A percentile compares a stretch with the other conserved stretches of the same genome.
These are phyloP conservation scores for Xanthia icteritia DNA, from an alignment of 2,888 invertebrate genomes.

Conservation along the genomic window DNA sequence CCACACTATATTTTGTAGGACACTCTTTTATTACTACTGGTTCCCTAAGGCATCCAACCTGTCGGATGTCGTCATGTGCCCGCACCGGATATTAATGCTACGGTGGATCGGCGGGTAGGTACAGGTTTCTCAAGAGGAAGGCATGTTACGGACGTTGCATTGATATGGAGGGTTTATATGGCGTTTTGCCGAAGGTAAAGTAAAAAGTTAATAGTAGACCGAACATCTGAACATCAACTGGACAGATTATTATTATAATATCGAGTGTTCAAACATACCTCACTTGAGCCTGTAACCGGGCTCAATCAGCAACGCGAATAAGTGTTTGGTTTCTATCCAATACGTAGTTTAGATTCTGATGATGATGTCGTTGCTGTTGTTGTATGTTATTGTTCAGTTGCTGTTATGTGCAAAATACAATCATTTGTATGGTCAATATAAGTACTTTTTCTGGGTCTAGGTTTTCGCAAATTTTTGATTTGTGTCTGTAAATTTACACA, in stretches of 20 bases:
- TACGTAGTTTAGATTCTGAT: background rate
- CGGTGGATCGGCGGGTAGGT: background rate
- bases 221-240: background rate
- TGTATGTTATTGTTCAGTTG: background rate
- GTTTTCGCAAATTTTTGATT: background rate
- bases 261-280: background rate
- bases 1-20: background rate
- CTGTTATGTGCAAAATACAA: too few species aligned
- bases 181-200: background rate
- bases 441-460: too few species aligned
- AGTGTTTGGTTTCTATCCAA: background rate
- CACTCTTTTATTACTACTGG: background rate
- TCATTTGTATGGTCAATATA: background rate
- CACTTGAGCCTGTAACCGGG: too few species aligned
- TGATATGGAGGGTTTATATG: constrained; percentile 1
- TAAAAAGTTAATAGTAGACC: background rate
- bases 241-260: background rate
- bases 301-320: too few species aligned
- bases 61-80: constrained; percentile 43
- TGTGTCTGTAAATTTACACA: background rate
- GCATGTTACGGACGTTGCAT: background rate
- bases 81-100: constrained; percentile 58
- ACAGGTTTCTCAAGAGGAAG: background rate
- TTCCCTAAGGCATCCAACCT: constrained; percentile 9
- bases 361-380: background rate